Evolutionary conservation across 2,797 vertebrate species (phyloP), one percentile per base, ranked within the genome.

Genomic region (Sebastes elongatus): DNA sequence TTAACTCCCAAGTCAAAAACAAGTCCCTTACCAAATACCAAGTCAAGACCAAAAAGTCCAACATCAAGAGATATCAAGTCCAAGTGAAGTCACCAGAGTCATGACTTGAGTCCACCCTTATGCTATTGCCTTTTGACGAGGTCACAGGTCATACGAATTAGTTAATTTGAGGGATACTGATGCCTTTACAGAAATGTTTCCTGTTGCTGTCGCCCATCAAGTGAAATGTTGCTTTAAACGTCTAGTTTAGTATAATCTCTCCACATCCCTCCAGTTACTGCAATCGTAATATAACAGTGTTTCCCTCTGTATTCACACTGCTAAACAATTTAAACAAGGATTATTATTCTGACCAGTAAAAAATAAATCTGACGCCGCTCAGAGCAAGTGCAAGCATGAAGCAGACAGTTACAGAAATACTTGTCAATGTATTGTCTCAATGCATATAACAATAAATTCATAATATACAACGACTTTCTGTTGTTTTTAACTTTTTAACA

Each of bases 361-460:
- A 85, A 74, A 61, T 53, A 62, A 72, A 82, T 74, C 53, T 27
- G 75, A 25, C 18, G 2, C 32, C 3, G 22, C 53, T 22, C 3
- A 7, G 75, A 27, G 63, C 27, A 64, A 80, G 84, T 75, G 86
- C 76, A 76, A 81, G 75, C 79, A 30, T 42, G 30, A 80, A 86
- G 80, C 85, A 82, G 27, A 53, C 59, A 6, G 1, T 77, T 27
- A 78, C 46, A 79, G 71, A 76, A 75, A 87, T 70, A 87, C 69
- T 78, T 4, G 27, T 76, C 49, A 32, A 27, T 32, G 35, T 66
- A 63, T 71, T 74, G 80, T 65, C 74, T 89, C 38, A 35, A 73
- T 74, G 74, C 79, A 76, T 65, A 81, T 14, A 74, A 86, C 69
- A 74, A 78, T 62, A 68, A 75, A 72, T 25, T 72, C 42, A 61